These are phyloP conservation scores for Drosophila kanapiae DNA, from an alignment of 1,140 invertebrate genomes.

Conservation along the genomic window DNA sequence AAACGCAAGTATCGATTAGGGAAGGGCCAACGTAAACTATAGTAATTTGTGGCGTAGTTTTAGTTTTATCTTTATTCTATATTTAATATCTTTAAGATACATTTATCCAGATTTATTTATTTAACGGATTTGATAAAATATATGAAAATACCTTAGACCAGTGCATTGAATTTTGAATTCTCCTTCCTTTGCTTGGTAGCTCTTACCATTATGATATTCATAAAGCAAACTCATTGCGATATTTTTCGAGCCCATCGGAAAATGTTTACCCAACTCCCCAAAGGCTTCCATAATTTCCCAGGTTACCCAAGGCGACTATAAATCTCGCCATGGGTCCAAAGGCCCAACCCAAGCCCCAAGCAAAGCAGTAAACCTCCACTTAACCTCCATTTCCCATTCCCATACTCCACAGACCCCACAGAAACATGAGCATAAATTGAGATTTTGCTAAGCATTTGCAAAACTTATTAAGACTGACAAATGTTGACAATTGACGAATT, in stretches of 20 bases:
- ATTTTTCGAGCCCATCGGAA: conserved; percentile 6
- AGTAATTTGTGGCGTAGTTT: background rate
- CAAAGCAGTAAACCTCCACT: conserved; percentile 43
- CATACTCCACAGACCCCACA: conserved; percentile 31
- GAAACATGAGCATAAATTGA: conserved; percentile 50
- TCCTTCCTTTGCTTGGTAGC: background rate
- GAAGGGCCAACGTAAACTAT: background rate
- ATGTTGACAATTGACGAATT: conserved; percentile 59
- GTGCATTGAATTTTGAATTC: background rate
- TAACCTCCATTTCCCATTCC: conserved; percentile 55
- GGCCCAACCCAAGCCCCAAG: conserved; percentile 22
- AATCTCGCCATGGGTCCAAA: conserved; percentile 36
- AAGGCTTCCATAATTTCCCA: conserved; percentile 30
- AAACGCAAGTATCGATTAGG: background rate
- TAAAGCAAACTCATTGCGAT: background rate
- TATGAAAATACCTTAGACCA: background rate
- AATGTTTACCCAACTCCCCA: conserved; percentile 1
- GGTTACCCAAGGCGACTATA: conserved; percentile 28
- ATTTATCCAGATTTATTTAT: background rate
- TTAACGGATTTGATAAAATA: background rate
- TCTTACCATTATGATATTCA: background rate
- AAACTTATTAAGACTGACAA: conserved; percentile 63
- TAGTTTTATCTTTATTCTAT: background rate
- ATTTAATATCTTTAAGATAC: background rate
- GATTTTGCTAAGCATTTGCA: conserved; percentile 50